Base-by-base conservation (phyloP, 2,888 invertebrate species). In the Drosophila emarginata region DNA sequence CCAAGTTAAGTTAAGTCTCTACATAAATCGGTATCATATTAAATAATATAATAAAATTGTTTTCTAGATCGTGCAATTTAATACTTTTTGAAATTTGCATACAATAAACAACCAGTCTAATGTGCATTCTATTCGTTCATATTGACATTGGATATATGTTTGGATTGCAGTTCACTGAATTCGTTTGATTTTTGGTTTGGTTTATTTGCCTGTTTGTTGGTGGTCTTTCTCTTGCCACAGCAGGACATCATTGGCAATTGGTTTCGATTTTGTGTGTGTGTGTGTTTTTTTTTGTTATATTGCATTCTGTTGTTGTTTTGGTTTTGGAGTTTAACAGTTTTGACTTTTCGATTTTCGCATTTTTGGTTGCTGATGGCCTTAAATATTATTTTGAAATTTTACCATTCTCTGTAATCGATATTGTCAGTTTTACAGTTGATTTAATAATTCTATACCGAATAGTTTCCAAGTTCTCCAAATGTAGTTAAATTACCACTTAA, bases 211-310 rank as follows among this genome's bases (percentile, higher is more conserved):
- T 45, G 11, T 45, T 45, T 45, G 45, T 11, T 14, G 21, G 11
- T 45, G 45, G 45, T 11, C 9, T 2, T 40, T 9, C 40, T 15
- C 40, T 7, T 9, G 7, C 40, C 12, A 9, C 45, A 45, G 18
- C 45, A 45, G 45, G 45, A 45, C 45, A 21, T 45, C 45, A 45
- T 45, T 45, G 21, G 21, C 21, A 45, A 12, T 21, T 45, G 45
- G 18, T 45, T 21, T 21, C 45, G 45, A 21, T 45, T 45, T 45
- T 45, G 12, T n/a, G 37, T 45, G 18, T 45, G 15, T 15, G 12
- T 45, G 18, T 45, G 40, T 45, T 45, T 21, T 45, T 1, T 45
- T 4, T 39, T 39, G 14, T 39, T 2, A 21, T 12, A 21, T 45
- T 45, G 45, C 21, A 12, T 45, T 45, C 3, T 18, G 40, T 21